Conservation (phyloP, 2,113 vertebrate genomes). For the Syrrhaptes paradoxus region DNA sequence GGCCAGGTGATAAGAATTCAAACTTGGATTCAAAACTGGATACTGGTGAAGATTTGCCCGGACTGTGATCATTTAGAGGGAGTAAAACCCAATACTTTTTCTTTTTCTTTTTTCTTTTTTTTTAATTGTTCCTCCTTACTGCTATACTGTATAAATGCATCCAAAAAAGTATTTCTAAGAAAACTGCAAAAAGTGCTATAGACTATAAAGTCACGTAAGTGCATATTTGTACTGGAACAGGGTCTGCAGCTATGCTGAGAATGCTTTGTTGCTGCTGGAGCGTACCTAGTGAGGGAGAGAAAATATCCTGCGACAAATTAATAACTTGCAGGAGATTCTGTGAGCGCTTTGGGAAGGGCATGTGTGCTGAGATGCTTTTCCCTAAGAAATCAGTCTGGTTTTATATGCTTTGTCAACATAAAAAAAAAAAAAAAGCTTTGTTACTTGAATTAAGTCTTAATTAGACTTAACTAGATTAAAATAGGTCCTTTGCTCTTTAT, state of each 20-base stretch:
- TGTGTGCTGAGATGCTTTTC: neutral
- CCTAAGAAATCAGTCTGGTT: conserved; percentile 6
- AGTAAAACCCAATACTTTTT: neutral
- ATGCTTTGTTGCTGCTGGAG: neutral
- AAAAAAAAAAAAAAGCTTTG: neutral
- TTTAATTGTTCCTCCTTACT: neutral
- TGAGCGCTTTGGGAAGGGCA: neutral
- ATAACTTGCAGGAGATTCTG: neutral
- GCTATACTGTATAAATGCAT: neutral
- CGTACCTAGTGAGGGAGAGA: neutral
- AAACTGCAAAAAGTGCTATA: neutral
- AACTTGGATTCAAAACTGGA: neutral
- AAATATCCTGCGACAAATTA: neutral
- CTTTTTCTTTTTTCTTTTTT: neutral
- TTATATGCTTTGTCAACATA: neutral
- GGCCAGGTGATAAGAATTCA: neutral
- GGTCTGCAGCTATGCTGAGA: neutral
- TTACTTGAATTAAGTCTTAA: neutral
- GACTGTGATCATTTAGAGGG: neutral
- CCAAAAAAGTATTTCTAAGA: neutral
- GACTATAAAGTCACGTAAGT: neutral
- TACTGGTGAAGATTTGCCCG: neutral
- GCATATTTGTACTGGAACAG: neutral
- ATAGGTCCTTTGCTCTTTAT: conserved; percentile 14
- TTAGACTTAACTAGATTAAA: neutral